phyloP scores from a whole-genome alignment of 2,113 vertebrate genomes.

The Phodopus roborovskii region DNA sequence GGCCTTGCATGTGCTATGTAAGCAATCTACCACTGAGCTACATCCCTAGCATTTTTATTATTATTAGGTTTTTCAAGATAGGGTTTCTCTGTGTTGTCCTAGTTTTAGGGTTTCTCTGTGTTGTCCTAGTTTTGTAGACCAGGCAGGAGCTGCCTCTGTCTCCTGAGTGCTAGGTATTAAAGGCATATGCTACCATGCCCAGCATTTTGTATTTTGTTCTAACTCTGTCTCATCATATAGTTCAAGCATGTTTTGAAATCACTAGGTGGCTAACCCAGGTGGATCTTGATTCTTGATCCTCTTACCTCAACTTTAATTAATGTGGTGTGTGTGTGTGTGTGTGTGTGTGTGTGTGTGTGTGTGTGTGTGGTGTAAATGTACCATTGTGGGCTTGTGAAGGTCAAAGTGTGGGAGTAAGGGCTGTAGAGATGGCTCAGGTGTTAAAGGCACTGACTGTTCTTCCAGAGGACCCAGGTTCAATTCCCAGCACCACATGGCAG shows the following conservation, averaged over 20 bases:
- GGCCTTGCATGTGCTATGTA: neutral
- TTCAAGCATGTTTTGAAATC: neutral
- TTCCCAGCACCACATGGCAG: too few relatives aligned
- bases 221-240: neutral
- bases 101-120: neutral
- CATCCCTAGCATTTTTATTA: neutral
- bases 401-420: neutral
- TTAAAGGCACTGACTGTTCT: too few relatives aligned
- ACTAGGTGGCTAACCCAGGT: neutral
- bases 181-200: neutral
- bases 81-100: neutral
- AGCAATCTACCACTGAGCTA: neutral
- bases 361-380: neutral
- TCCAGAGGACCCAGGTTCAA: too few relatives aligned
- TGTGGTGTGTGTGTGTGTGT: neutral
- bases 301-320: neutral
- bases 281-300: neutral
- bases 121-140: neutral
- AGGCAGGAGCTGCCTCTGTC: neutral
- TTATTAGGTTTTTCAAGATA: neutral
- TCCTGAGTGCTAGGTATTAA: neutral
- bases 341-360: neutral
- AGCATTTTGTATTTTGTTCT: neutral
- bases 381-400: too few relatives aligned
- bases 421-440: too few relatives aligned